Evolutionary conservation across 1,140 invertebrate genomes (phyloP).

Genomic region (Acyrthosiphon pisum): DNA sequence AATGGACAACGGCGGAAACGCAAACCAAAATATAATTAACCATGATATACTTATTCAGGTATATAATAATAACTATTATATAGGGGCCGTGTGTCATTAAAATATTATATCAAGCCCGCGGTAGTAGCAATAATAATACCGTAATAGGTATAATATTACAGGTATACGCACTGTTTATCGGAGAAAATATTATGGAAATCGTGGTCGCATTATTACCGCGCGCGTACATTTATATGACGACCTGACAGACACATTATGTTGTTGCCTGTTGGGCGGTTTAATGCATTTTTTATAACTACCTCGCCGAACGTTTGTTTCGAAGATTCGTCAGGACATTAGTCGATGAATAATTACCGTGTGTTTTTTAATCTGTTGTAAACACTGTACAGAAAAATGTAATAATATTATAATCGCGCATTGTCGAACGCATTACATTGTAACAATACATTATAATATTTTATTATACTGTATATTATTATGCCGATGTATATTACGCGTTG

Average conservation of each 20-base stretch:
- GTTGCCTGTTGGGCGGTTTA: background rate
- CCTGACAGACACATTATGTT: background rate
- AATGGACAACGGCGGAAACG: background rate
- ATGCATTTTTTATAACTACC: constrained; percentile 9
- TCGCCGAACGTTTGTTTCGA: background rate
- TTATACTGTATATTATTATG: background rate
- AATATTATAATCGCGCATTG: background rate
- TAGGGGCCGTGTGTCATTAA: background rate
- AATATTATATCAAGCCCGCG: background rate
- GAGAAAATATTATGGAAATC: constrained; percentile 17
- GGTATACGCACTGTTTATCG: background rate
- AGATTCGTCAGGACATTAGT: constrained; percentile 17
- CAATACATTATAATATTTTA: background rate
- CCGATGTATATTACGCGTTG: background rate
- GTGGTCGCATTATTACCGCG: background rate
- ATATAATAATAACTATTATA: background rate
- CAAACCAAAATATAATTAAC: constrained; percentile 11
- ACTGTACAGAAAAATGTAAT: background rate
- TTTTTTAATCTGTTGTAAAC: background rate
- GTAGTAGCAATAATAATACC: background rate
- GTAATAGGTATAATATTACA: background rate
- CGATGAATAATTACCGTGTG: background rate
- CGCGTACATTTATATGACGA: background rate
- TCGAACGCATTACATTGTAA: background rate
- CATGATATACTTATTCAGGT: background rate